Evolutionary conservation across 2,113 vertebrate genomes (phyloP).

Genomic region (Chloebia gouldiae): DNA sequence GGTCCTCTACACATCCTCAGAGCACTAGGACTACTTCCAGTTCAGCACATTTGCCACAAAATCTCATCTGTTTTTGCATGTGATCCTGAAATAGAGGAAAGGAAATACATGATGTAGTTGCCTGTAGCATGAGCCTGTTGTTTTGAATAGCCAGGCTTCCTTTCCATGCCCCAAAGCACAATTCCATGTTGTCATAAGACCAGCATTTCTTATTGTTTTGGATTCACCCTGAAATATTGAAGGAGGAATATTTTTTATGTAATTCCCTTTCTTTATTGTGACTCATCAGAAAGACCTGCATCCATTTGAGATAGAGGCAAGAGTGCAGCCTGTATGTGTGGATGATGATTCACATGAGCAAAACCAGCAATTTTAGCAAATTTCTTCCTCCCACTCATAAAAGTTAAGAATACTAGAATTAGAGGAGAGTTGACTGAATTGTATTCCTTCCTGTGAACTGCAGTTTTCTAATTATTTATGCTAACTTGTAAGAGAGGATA

Average conservation of each 20-base stretch:
- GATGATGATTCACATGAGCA: background rate
- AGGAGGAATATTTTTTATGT: background rate
- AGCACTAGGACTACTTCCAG: background rate
- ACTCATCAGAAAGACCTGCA: background rate
- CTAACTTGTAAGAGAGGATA: background rate
- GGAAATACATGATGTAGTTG: background rate
- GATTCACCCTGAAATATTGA: background rate
- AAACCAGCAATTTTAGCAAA: background rate
- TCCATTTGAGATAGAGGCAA: background rate
- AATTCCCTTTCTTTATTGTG: background rate
- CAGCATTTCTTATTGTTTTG: background rate
- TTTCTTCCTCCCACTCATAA: background rate
- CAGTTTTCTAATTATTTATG: background rate
- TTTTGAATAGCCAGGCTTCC: background rate
- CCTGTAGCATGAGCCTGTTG: background rate
- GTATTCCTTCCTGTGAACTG: background rate
- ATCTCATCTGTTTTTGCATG: background rate
- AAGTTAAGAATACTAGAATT: background rate
- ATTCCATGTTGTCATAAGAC: background rate
- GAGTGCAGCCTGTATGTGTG: background rate
- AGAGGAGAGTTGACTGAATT: background rate
- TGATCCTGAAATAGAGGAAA: background rate
- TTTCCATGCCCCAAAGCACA: background rate
- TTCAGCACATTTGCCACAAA: background rate
- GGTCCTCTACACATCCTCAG: background rate